These are phyloP conservation scores for Callorhinus ursinus DNA, from an alignment of 2,113 vertebrate genomes.

Conservation along the genomic window DNA sequence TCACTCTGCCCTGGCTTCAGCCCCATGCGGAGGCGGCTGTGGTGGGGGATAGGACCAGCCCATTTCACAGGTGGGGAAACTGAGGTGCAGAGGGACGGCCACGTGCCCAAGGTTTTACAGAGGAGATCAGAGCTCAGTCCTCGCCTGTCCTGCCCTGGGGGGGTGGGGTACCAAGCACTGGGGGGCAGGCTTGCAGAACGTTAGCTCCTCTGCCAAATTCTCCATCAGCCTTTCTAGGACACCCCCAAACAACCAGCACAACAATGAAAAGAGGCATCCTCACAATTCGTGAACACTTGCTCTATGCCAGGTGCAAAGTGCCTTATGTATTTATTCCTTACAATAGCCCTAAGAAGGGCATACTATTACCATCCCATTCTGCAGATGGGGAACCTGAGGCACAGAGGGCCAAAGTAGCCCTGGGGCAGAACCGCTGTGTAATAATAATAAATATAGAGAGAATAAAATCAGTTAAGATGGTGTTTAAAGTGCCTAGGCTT, in stretches of 20 bases:
- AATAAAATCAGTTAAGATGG: neutral
- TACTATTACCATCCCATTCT: too few species aligned
- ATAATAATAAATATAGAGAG: neutral
- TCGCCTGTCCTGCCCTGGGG: neutral
- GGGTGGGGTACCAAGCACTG: rapidly evolving
- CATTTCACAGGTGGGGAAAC: neutral
- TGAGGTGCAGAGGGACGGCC: neutral
- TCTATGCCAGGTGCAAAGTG: neutral
- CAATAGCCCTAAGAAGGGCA: neutral
- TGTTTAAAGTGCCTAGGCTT: neutral
- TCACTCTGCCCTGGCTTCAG: neutral
- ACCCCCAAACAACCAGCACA: too few species aligned
- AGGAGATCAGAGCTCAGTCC: neutral
- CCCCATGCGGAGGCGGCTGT: too few species aligned
- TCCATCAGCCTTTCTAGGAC: too few species aligned
- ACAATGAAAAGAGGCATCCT: neutral
- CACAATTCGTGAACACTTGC: neutral
- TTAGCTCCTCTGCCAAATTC: neutral
- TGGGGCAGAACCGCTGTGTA: neutral
- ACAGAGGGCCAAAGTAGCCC: neutral
- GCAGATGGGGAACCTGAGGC: neutral
- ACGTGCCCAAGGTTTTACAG: neutral
- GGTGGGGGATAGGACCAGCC: neutral
- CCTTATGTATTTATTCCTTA: neutral
- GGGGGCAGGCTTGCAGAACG: neutral